Conservation (phyloP, 2,797 vertebrate species). For the Knipowitschia caucasica region DNA sequence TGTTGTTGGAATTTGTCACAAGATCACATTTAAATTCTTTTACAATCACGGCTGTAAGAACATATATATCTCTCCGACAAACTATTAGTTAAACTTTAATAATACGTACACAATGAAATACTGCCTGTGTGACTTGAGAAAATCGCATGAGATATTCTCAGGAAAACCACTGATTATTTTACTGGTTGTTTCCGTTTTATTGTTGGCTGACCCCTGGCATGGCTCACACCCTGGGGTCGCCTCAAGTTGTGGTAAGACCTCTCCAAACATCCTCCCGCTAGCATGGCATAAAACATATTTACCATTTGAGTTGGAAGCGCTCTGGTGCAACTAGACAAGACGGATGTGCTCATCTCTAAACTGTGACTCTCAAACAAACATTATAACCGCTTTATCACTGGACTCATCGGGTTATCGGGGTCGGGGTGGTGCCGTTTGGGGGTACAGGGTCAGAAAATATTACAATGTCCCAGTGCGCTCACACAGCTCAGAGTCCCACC, state of each 20-base stretch:
- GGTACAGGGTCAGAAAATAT: slow-evolving; percentile 29
- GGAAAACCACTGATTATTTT: slow-evolving; percentile 77
- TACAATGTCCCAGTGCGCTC: slow-evolving; percentile 29
- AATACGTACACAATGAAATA: neutral
- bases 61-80: too few species aligned
- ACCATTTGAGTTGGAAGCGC: slow-evolving; percentile 53
- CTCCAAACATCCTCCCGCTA: slow-evolving; percentile 70
- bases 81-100: too few species aligned
- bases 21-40: too few species aligned
- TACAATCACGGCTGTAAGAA: too few species aligned
- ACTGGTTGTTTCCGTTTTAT: slow-evolving; percentile 73
- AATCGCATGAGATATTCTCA: slow-evolving; percentile 51
- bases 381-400: slow-evolving; percentile 52
- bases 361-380: slow-evolving; percentile 54
- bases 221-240: slow-evolving; percentile 55
- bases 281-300: slow-evolving; percentile 64
- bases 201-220: slow-evolving; percentile 67
- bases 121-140: neutral
- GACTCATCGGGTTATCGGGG: slow-evolving; percentile 35
- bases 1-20: too few species aligned
- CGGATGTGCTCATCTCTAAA: slow-evolving; percentile 65
- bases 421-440: slow-evolving; percentile 34
- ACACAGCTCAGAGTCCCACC: slow-evolving; percentile 53
- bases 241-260: slow-evolving; percentile 54
- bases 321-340: slow-evolving; percentile 40